phyloP scores from a whole-genome alignment of 2,113 vertebrate species.

The Centropus bengalensis region DNA sequence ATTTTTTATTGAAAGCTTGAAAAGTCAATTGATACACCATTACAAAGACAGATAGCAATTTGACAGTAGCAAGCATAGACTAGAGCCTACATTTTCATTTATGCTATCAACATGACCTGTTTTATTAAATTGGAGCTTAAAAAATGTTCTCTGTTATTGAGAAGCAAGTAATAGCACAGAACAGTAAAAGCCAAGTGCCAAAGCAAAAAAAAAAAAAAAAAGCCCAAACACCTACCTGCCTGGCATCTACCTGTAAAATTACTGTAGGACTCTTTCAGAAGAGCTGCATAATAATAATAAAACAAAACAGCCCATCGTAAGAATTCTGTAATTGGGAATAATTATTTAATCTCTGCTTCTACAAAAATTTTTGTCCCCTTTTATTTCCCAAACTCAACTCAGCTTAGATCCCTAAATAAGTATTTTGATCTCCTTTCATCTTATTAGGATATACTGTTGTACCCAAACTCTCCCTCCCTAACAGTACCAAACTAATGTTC shows the following conservation, averaged over 20 bases:
- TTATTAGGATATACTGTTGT: background rate
- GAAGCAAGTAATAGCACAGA: background rate
- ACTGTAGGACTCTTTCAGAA: background rate
- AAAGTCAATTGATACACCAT: slow-evolving; percentile 52
- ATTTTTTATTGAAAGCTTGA: slow-evolving; percentile 48
- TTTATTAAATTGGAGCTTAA: background rate
- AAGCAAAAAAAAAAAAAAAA: background rate
- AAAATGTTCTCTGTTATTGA: background rate
- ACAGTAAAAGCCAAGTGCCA: background rate
- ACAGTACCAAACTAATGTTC: background rate
- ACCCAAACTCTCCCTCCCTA: background rate
- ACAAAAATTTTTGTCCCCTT: background rate
- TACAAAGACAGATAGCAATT: slow-evolving; percentile 54
- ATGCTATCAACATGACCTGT: background rate
- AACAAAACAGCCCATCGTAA: background rate
- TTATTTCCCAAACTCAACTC: background rate
- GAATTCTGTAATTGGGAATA: background rate
- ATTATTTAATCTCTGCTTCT: background rate
- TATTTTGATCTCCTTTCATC: background rate
- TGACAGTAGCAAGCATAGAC: slow-evolving; percentile 46
- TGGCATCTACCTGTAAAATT: background rate
- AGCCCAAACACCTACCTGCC: rapidly evolving
- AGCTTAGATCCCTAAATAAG: background rate
- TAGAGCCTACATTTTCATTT: slow-evolving; percentile 38
- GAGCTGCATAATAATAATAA: background rate